phyloP scores from a whole-genome alignment of 2,113 vertebrate species.

The Forbesichthys agassizii region DNA sequence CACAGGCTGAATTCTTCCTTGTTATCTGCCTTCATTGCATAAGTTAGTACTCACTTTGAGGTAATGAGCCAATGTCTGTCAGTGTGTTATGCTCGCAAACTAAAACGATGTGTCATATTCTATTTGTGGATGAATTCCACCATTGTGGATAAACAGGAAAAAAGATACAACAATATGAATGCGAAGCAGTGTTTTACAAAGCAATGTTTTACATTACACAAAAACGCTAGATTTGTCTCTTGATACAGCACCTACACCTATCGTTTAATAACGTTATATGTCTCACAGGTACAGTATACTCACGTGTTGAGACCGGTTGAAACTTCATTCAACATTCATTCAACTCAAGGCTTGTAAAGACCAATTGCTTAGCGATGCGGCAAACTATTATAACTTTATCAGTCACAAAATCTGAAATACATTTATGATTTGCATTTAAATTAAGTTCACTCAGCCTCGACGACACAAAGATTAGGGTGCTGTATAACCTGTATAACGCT shows the following conservation, averaged over 20 bases:
- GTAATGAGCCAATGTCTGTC: conserved; percentile 16
- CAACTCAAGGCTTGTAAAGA: neutral
- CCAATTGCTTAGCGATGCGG: neutral
- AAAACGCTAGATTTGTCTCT: conserved; percentile 10
- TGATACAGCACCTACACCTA: neutral
- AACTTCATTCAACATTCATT: neutral
- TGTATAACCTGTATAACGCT: no score
- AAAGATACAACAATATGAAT: conserved; percentile 9
- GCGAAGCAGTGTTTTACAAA: conserved; percentile 17
- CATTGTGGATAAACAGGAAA: conserved; percentile 27
- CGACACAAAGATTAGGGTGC: no score
- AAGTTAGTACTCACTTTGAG: conserved; percentile 7
- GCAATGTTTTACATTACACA: conserved; percentile 1
- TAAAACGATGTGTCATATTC: conserved; percentile 11
- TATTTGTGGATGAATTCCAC: conserved; percentile 30
- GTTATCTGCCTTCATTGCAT: conserved; percentile 6
- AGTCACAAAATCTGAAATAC: no score
- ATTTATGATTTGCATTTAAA: no score
- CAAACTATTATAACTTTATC: neutral
- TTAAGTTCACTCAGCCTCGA: no score
- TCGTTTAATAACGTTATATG: no score
- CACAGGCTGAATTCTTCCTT: conserved; percentile 6
- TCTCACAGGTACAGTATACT: neutral
- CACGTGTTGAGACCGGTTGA: neutral
- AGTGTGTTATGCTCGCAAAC: neutral